Percentiles rank a stretch among this genome's conserved stretches.
These are phyloP conservation scores for Platygyra sinensis DNA, from an alignment of 64 coral and sea anemone species.

Conservation along the genomic window DNA sequence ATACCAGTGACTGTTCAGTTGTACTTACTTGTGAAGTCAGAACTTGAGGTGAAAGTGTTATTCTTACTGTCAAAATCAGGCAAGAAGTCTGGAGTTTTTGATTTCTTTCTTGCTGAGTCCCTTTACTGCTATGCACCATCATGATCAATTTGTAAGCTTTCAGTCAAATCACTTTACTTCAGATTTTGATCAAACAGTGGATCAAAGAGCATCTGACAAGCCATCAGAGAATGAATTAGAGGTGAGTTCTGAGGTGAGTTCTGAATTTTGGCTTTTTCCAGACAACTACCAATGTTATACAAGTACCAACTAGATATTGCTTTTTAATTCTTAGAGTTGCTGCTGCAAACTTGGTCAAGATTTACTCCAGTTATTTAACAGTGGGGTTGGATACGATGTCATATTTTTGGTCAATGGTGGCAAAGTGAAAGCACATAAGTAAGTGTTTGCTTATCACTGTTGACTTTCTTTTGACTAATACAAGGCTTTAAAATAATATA, in stretches of 20 bases:
- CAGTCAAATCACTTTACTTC: neutral
- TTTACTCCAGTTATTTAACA: constrained; percentile 54
- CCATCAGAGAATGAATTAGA: neutral
- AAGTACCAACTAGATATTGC: neutral
- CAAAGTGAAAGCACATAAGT: constrained; percentile 86
- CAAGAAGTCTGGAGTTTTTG: too few species aligned
- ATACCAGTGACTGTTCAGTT: too few species aligned
- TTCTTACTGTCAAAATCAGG: too few species aligned
- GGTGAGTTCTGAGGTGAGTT: neutral
- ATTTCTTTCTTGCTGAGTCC: too few species aligned
- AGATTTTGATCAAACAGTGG: neutral
- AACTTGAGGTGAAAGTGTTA: too few species aligned
- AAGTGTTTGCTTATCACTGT: neutral
- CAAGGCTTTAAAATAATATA: neutral
- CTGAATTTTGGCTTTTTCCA: too few species aligned
- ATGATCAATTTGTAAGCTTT: too few species aligned
- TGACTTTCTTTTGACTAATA: neutral
- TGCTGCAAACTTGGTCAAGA: constrained; percentile 78
- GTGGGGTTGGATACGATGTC: constrained; percentile 62
- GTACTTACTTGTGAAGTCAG: too few species aligned
- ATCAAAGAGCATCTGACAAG: neutral
- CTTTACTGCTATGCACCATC: too few species aligned
- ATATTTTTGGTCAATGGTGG: constrained; percentile 57
- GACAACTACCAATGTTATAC: neutral
- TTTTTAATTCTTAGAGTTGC: neutral